Evolutionary conservation across 2,888 invertebrate genomes (phyloP).

Genomic region (Stictocephala bisonia): DNA sequence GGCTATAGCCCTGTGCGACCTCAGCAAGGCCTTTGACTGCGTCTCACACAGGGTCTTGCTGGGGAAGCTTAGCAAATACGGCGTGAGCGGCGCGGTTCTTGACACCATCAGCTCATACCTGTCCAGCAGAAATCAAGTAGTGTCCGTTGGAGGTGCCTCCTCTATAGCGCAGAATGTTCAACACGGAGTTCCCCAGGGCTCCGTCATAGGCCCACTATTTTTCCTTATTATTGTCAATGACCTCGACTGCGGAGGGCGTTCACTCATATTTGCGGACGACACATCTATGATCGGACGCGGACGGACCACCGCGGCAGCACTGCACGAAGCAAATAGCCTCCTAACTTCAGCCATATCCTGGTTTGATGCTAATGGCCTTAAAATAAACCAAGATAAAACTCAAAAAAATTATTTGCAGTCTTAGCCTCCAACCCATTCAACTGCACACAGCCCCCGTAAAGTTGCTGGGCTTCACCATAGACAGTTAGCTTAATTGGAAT

Average conservation of each 20-base stretch:
- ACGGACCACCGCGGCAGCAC: not conserved
- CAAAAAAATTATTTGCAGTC: not conserved
- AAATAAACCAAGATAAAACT: not conserved
- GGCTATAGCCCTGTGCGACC: not conserved
- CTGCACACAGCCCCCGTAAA: not conserved
- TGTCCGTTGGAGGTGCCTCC: not conserved
- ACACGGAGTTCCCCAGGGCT: not conserved
- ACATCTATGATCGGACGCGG: not conserved
- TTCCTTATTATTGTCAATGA: not conserved
- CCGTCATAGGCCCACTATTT: not conserved
- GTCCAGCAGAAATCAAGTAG: not conserved
- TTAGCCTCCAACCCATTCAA: not conserved
- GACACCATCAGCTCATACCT: not conserved
- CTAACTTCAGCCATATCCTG: not conserved
- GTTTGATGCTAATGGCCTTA: not conserved
- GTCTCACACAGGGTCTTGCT: not conserved
- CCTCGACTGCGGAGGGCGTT: not conserved
- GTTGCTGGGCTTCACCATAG: no score
- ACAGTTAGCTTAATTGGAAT: no score
- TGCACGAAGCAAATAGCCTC: not conserved
- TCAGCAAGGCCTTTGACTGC: constrained; percentile 15
- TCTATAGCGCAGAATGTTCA: not conserved
- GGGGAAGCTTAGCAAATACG: not conserved
- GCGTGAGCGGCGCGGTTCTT: not conserved
- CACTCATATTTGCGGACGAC: not conserved